Conservation (phyloP, 1,140 invertebrate genomes). For the Drosophila tropicalis region DNA sequence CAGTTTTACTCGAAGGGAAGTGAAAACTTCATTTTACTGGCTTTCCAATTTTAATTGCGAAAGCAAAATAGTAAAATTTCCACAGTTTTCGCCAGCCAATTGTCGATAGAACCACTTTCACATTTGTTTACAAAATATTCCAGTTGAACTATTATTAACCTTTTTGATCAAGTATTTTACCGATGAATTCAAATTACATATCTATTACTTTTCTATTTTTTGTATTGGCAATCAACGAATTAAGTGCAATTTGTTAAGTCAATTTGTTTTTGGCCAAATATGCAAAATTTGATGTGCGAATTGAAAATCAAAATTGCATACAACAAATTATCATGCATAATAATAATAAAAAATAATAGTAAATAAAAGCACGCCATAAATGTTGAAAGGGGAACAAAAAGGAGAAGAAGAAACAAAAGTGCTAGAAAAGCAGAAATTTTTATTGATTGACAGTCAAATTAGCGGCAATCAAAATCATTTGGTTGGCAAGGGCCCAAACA, state of each 20-base stretch:
- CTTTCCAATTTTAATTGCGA: no score
- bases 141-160: background rate
- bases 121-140: background rate
- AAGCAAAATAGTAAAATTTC: no score
- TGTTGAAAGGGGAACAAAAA: slow-evolving; percentile 16
- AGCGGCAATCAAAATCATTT: slow-evolving; percentile 69
- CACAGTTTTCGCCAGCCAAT: no score
- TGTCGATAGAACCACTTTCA: background rate
- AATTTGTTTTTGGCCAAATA: slow-evolving; percentile 5
- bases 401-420: slow-evolving; percentile 35
- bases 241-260: slow-evolving; percentile 18
- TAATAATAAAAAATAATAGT: slow-evolving; percentile 33
- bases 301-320: slow-evolving; percentile 39
- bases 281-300: slow-evolving; percentile 12
- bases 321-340: slow-evolving; percentile 46
- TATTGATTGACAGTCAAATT: slow-evolving; percentile 80
- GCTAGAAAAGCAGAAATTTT: slow-evolving; percentile 28
- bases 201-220: background rate
- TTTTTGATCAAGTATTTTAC: background rate
- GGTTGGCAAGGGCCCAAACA: slow-evolving; percentile 33
- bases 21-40: no score
- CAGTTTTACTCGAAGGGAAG: no score
- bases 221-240: slow-evolving; percentile 17
- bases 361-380: slow-evolving; percentile 5
- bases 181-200: background rate